Evolutionary conservation across 2,113 vertebrate genomes (phyloP).

Genomic region (Centropus unirufus): DNA sequence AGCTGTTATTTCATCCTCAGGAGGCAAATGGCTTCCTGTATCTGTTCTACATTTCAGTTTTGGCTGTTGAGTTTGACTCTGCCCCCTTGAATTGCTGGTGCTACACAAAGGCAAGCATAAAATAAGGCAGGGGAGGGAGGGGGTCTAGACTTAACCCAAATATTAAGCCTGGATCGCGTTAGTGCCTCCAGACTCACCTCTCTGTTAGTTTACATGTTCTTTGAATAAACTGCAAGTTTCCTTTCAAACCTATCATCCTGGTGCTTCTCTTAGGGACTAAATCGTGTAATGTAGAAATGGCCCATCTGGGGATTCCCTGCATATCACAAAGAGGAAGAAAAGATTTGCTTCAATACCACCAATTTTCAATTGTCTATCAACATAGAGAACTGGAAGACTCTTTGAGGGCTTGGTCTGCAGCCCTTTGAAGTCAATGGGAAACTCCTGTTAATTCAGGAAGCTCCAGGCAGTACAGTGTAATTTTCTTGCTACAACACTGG

Average conservation of each 20-base stretch:
- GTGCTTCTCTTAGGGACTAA: background rate
- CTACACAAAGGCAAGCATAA: background rate
- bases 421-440: constrained; percentile 36
- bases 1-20: background rate
- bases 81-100: background rate
- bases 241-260: background rate
- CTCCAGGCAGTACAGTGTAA: background rate
- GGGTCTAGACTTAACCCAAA: background rate
- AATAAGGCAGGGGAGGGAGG: background rate
- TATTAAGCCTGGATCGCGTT: background rate
- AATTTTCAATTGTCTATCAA: background rate
- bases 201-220: background rate
- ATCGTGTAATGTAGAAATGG: accelerated
- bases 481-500: background rate
- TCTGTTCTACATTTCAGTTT: background rate
- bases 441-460: background rate
- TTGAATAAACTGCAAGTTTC: background rate
- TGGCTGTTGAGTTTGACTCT: background rate
- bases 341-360: background rate
- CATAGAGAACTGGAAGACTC: background rate
- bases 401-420: background rate
- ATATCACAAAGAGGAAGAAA: background rate
- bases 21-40: background rate
- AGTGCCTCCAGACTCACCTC: background rate
- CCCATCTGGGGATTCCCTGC: background rate